Base-by-base conservation (phyloP, 2,888 invertebrate species). In the Atethmia centrago region DNA sequence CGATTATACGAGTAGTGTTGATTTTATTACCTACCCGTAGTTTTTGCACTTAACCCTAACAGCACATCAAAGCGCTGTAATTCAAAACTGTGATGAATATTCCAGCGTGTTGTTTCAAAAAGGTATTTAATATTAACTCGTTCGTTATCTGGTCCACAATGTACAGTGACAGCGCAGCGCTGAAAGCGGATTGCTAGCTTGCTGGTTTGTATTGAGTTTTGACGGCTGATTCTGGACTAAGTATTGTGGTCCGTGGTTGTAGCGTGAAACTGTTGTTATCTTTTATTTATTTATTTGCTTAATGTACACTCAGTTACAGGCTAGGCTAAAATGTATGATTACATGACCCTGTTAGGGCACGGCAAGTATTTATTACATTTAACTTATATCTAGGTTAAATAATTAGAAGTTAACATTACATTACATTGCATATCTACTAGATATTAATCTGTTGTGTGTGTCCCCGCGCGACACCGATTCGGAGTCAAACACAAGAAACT, bases 61-160 rank as follows among this genome's bases (percentile, higher is more conserved):
- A 71, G 61, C 59, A 61, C 53, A 72, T 69, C 62, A 84, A 77
- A 84, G 68, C 69, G 47, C 71, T 81, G 72, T 83, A 85, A 82
- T 71, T 71, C 66, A 78, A 84, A 82, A 82, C 74, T 82, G 25
- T 28, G 14, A 68, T 85, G 67, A 74, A 85, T 79, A 82, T 83
- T 74, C 63, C 59, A 85, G 74, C 40, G 62, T 1, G 47, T 85
- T 77, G 77, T 84, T 85, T 71, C 63, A 67, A 83, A 83, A 85
- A 72, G 83, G 63, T 61, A 71, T 83, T 85, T 78, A 85, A 70
- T 85, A 83, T 85, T 85, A 78, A 83, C 74, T 71, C 59, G 66
- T 82, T 85, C 69, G 82, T 85, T 83, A 82, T 82, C 71, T 82
- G 40, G 66, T 63, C 59, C 49, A 85, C 85, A 78, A 85, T 82